phyloP scores from a whole-genome alignment of 1,140 invertebrate genomes.

The Eufriesea mexicana region DNA sequence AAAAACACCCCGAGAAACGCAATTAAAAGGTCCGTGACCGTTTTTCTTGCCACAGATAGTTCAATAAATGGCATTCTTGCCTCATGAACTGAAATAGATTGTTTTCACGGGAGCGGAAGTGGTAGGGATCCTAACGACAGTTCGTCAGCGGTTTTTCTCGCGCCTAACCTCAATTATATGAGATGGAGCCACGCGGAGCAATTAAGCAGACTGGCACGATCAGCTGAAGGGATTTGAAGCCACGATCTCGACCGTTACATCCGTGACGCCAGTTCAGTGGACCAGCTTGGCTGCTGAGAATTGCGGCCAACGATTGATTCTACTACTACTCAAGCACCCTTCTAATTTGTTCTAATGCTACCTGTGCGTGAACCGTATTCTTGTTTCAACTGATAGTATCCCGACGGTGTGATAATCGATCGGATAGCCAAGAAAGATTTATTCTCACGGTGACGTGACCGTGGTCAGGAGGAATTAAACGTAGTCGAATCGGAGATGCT shows the following conservation, averaged over 20 bases:
- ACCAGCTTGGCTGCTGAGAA: constrained; percentile 41
- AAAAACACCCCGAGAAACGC: background rate
- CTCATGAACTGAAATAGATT: background rate
- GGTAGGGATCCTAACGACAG: background rate
- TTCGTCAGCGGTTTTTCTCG: constrained; percentile 19
- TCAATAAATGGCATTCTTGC: background rate
- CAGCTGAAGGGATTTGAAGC: constrained; percentile 41
- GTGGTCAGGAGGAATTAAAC: too few relatives aligned
- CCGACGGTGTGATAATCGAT: constrained; percentile 28
- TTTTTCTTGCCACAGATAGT: background rate
- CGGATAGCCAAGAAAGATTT: background rate
- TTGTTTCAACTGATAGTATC: constrained; percentile 13
- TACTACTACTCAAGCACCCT: constrained; percentile 3
- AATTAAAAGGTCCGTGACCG: background rate
- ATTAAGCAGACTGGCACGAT: constrained; percentile 54
- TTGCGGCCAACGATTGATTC: constrained; percentile 63
- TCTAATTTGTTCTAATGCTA: constrained; percentile 56
- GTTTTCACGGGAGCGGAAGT: constrained; percentile 2
- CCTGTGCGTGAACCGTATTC: constrained; percentile 7
- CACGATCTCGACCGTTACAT: constrained; percentile 38
- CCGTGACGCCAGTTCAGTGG: constrained; percentile 6
- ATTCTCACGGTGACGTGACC: background rate
- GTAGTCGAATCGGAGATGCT: too few relatives aligned
- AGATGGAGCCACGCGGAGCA: constrained; percentile 35
- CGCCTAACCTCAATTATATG: constrained; percentile 45